These are phyloP conservation scores for Erebia epiphron DNA, from an alignment of 2,888 invertebrate genomes.

Conservation along the genomic window DNA sequence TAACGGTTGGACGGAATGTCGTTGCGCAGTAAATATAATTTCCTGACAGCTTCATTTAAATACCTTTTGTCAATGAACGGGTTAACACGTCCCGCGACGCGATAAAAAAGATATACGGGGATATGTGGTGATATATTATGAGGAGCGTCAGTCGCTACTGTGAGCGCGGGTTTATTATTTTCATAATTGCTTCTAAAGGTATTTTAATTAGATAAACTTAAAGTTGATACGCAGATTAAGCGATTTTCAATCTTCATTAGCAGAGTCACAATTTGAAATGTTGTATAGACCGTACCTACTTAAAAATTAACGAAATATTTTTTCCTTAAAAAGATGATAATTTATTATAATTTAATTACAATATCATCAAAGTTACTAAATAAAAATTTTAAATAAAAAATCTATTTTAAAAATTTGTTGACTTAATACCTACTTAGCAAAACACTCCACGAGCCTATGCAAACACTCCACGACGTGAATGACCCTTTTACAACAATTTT, in stretches of 20 bases:
- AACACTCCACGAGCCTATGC: neutral
- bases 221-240: conserved; percentile 8
- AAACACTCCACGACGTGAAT: neutral
- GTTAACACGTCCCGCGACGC: conserved; percentile 68
- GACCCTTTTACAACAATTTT: neutral
- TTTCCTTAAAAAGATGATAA: no score
- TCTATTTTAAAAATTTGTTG: neutral
- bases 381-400: no score
- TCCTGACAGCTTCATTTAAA: conserved; percentile 81
- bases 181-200: conserved; percentile 69
- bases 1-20: conserved; percentile 65
- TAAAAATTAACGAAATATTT: no score
- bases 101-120: conserved; percentile 80
- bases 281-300: no score
- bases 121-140: conserved; percentile 34
- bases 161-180: conserved; percentile 58
- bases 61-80: conserved; percentile 83
- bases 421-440: neutral
- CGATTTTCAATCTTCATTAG: neutral
- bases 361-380: no score
- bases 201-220: conserved; percentile 70
- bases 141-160: conserved; percentile 62
- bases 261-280: neutral
- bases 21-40: conserved; percentile 76
- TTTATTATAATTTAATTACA: neutral